These are phyloP conservation scores for Cyaniris semiargus DNA, from an alignment of 2,888 invertebrate genomes.

Conservation along the genomic window DNA sequence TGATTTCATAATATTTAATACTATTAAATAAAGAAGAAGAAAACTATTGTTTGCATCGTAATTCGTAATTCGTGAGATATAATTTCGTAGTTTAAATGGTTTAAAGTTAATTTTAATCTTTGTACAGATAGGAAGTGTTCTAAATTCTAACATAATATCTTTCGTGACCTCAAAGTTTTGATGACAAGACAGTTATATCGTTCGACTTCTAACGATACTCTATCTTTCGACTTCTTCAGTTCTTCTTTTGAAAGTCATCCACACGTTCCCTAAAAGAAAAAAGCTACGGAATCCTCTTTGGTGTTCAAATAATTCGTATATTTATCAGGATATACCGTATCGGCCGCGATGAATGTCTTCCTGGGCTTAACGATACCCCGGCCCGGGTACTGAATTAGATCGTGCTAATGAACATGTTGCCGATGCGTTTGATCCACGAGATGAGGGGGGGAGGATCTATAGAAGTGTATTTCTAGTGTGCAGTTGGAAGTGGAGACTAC, in stretches of 20 bases:
- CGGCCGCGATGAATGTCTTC: conserved; percentile 18
- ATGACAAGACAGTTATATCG: background rate
- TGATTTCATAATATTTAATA: too few species aligned
- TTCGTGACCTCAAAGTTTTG: background rate
- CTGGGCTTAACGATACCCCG: conserved; percentile 12
- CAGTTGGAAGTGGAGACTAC: background rate
- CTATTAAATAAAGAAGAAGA: too few species aligned
- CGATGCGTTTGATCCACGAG: conserved; percentile 16
- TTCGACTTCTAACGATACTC: background rate
- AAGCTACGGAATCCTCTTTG: background rate
- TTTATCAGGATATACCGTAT: conserved; percentile 11
- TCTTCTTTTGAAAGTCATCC: background rate
- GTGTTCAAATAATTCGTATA: background rate
- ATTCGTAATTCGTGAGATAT: too few species aligned
- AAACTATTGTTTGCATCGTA: too few species aligned
- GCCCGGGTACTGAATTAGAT: conserved; percentile 8
- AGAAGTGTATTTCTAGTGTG: background rate
- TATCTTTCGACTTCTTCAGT: background rate
- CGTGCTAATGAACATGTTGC: conserved; percentile 12
- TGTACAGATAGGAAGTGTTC: background rate
- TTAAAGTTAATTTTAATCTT: background rate
- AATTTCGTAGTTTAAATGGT: background rate
- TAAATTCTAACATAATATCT: background rate
- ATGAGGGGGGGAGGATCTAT: background rate
- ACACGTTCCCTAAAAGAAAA: background rate